Evolutionary conservation across 2,888 invertebrate genomes (phyloP).

Genomic region (Vanessa cardui): DNA sequence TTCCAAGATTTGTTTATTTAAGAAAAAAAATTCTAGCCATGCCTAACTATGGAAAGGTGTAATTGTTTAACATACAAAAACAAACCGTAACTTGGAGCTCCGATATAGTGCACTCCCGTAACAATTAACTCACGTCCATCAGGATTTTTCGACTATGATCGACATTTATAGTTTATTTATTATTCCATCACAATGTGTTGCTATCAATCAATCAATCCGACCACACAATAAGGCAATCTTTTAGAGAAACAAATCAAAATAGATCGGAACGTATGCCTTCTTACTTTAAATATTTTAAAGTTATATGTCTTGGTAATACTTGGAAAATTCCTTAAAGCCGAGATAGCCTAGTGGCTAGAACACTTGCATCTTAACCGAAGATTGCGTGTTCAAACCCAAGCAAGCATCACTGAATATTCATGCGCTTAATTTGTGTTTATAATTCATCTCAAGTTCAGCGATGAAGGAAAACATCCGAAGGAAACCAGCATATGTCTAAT

Average conservation of each 20-base stretch:
- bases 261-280: neutral
- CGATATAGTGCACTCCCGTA: neutral
- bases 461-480: no score
- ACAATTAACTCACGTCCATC: slow-evolving; percentile 11
- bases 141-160: slow-evolving; percentile 15
- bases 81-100: neutral
- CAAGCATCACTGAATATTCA: no score
- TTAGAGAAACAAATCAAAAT: slow-evolving; percentile 20
- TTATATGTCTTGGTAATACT: slow-evolving; percentile 24
- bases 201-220: slow-evolving; percentile 27
- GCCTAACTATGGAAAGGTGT: no score
- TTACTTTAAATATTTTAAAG: slow-evolving; percentile 17
- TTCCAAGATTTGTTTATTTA: neutral
- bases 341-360: no score
- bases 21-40: neutral
- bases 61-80: neutral
- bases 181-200: slow-evolving; percentile 22
- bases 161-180: slow-evolving; percentile 21
- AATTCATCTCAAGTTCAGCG: no score
- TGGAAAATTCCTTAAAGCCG: no score
- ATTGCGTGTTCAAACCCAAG: no score
- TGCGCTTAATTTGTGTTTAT: no score
- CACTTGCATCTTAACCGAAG: no score
- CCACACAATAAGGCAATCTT: slow-evolving; percentile 32
- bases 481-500: no score